phyloP scores from a whole-genome alignment of 2,888 invertebrate species.

The Hirtodrosophila trivittata region DNA sequence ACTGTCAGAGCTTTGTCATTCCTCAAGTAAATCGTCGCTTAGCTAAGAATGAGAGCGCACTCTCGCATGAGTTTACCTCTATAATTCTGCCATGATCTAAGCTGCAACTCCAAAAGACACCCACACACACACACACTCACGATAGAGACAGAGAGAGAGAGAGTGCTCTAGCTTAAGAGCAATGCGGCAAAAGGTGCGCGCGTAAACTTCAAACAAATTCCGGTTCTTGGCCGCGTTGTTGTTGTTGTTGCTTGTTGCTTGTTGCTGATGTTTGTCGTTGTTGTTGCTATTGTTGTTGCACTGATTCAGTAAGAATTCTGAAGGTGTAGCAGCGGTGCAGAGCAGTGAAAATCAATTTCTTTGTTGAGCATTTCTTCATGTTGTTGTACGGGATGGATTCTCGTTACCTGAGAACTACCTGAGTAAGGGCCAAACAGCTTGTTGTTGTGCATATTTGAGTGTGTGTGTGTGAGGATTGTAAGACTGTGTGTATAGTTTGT shows the following conservation, averaged over 20 bases:
- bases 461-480: background rate
- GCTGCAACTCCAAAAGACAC: background rate
- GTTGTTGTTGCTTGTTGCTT: constrained; percentile 16
- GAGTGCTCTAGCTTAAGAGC: constrained; percentile 15
- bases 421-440: constrained; percentile 23
- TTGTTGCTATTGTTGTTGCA: constrained; percentile 37
- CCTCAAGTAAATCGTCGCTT: too few relatives aligned
- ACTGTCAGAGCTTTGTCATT: too few relatives aligned
- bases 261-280: constrained; percentile 1
- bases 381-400: constrained; percentile 24
- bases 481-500: constrained; percentile 22
- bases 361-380: constrained; percentile 59
- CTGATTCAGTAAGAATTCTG: constrained; percentile 69
- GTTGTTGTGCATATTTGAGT: constrained; percentile 20
- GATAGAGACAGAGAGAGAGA: background rate
- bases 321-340: constrained; percentile 45
- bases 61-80: background rate
- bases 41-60: too few relatives aligned
- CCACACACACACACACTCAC: background rate
- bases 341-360: constrained; percentile 76
- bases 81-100: constrained; percentile 2
- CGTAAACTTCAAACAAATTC: constrained; percentile 72
- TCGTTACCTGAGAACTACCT: constrained; percentile 49
- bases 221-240: constrained; percentile 60
- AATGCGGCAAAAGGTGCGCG: constrained; percentile 51